These are phyloP conservation scores for Pseudorectes ferrugineus DNA, from an alignment of 2,113 vertebrate species.

Conservation along the genomic window DNA sequence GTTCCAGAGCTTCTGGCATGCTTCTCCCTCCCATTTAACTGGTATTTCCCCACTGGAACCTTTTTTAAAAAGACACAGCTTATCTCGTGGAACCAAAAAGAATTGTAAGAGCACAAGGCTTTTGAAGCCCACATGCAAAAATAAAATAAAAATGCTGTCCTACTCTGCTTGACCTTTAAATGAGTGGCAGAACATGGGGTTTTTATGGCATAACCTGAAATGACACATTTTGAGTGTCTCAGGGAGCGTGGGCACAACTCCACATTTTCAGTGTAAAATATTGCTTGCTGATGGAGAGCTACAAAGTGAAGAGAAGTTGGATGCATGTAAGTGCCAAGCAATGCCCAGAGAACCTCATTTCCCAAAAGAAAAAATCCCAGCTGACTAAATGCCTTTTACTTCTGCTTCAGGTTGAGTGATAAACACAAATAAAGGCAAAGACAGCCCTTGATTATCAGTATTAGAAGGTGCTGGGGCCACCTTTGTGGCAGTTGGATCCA, in stretches of 20 bases:
- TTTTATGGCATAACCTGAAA: not conserved
- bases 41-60: not conserved
- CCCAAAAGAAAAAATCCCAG: not conserved
- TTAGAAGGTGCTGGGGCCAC: not conserved
- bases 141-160: not conserved
- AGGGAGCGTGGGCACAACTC: not conserved
- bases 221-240: not conserved
- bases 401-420: not conserved
- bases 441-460: not conserved
- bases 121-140: not conserved
- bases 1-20: constrained; percentile 13
- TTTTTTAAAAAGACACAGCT: not conserved
- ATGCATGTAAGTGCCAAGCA: not conserved
- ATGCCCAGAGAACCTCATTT: not conserved
- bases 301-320: not conserved
- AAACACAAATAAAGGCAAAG: not conserved
- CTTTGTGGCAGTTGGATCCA: not conserved
- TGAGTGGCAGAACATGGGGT: not conserved
- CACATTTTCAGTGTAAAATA: not conserved
- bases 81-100: constrained; percentile 23
- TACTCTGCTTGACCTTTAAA: constrained; percentile 32
- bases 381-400: not conserved
- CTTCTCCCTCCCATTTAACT: constrained; percentile 12
- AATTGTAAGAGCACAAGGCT: not conserved
- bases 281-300: not conserved